phyloP scores from a whole-genome alignment of 2,888 invertebrate genomes.

The Pemphredon lugubris region DNA sequence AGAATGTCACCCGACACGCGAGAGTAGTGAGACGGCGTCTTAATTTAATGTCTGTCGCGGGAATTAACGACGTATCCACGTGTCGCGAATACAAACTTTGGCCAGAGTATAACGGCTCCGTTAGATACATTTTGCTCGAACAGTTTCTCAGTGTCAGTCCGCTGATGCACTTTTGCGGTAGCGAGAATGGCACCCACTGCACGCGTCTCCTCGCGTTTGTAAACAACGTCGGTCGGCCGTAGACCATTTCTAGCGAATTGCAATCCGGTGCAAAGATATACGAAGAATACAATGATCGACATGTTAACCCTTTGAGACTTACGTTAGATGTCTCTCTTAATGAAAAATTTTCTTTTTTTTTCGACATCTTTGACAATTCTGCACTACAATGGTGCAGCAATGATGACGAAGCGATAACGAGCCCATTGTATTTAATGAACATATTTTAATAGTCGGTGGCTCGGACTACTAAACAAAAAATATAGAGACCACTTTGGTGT shows the following conservation, averaged over 20 bases:
- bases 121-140: slow-evolving; percentile 29
- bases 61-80: slow-evolving; percentile 60
- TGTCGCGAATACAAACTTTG: slow-evolving; percentile 8
- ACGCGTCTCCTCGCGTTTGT: slow-evolving; percentile 51
- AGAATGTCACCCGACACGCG: slow-evolving; percentile 16
- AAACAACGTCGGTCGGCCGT: slow-evolving; percentile 7
- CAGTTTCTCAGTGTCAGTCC: slow-evolving; percentile 67
- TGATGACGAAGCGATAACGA: too few relatives aligned
- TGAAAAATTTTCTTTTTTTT: too few relatives aligned
- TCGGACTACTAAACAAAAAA: too few relatives aligned
- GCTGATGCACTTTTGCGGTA: slow-evolving; percentile 67
- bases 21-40: slow-evolving; percentile 19
- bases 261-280: too few relatives aligned
- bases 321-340: too few relatives aligned
- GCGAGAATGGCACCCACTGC: slow-evolving; percentile 35
- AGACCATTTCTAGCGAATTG: neutral
- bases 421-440: too few relatives aligned
- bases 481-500: too few relatives aligned
- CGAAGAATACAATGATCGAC: too few relatives aligned
- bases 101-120: slow-evolving; percentile 20
- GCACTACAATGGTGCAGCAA: too few relatives aligned
- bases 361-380: too few relatives aligned
- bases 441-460: too few relatives aligned
- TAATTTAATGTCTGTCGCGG: slow-evolving; percentile 63
- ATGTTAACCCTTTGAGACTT: too few relatives aligned